Evolutionary conservation across 2,797 vertebrate genomes (phyloP).

Genomic region (Lagodon rhomboides): DNA sequence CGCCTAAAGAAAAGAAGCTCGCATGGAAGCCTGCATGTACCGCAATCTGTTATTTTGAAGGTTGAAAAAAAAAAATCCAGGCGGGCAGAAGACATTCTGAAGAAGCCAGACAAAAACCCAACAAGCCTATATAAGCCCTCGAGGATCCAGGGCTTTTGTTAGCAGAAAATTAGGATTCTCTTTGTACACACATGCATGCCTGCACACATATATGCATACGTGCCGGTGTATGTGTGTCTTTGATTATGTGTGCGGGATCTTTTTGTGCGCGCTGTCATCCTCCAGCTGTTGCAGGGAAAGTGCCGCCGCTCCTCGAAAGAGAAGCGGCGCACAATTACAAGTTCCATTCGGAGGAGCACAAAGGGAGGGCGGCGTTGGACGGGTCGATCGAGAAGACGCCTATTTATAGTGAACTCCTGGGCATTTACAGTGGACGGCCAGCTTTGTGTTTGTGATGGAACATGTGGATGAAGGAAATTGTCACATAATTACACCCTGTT

Average conservation of each 20-base stretch:
- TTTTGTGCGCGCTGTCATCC: conserved; percentile 44
- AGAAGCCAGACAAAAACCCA: conserved; percentile 71
- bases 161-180: conserved; percentile 57
- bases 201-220: conserved; percentile 56
- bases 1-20: conserved; percentile 67
- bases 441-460: conserved; percentile 77
- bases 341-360: conserved; percentile 60
- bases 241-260: conserved; percentile 29
- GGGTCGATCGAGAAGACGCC: conserved; percentile 49
- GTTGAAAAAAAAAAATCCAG: conserved; percentile 75
- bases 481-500: conserved; percentile 79
- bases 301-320: conserved; percentile 42
- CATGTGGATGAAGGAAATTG: conserved; percentile 70
- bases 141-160: conserved; percentile 69
- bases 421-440: conserved; percentile 45
- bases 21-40: conserved; percentile 71
- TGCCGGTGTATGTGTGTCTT: conserved; percentile 36
- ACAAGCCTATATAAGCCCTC: conserved; percentile 67
- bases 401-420: conserved; percentile 73
- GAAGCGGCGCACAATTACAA: conserved; percentile 68
- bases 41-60: conserved; percentile 79
- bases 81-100: conserved; percentile 60
- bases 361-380: conserved; percentile 45
- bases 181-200: conserved; percentile 66
- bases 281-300: conserved; percentile 65